phyloP scores from a whole-genome alignment of 2,888 invertebrate species.

The Drosophila quinaria region DNA sequence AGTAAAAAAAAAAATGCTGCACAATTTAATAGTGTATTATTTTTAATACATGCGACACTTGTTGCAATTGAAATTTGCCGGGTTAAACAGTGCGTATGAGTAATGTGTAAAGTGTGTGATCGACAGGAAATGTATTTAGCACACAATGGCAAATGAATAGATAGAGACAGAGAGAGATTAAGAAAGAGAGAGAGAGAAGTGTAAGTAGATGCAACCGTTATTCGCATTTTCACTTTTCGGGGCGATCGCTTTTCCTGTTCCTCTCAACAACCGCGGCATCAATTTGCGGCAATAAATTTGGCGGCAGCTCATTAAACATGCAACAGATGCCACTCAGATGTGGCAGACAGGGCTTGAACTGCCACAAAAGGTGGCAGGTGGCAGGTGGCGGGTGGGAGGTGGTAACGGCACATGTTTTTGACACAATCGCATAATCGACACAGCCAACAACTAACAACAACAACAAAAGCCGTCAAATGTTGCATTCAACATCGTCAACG shows the following conservation, averaged over 20 bases:
- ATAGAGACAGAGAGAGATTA: not conserved
- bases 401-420: conserved; percentile 50
- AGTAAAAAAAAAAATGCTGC: conserved; percentile 12
- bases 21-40: not conserved
- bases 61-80: conserved; percentile 26
- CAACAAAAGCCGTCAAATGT: conserved; percentile 54
- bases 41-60: conserved; percentile 23
- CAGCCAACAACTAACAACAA: conserved; percentile 32
- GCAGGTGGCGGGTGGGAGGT: conserved; percentile 13
- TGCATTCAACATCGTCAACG: conserved; percentile 50
- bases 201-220: conserved; percentile 58
- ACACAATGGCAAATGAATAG: conserved; percentile 62
- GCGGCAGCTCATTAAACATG: conserved; percentile 77
- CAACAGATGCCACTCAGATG: conserved; percentile 40
- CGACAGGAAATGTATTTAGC: conserved; percentile 75
- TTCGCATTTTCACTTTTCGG: conserved; percentile 72
- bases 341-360: conserved; percentile 14
- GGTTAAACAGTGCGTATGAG: conserved; percentile 76
- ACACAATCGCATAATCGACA: conserved; percentile 69
- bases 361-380: conserved; percentile 30
- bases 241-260: conserved; percentile 61
- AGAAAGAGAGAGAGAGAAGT: conserved; percentile 8
- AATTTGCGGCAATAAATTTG: conserved; percentile 70
- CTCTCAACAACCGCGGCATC: conserved; percentile 57
- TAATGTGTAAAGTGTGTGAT: conserved; percentile 57